Conservation (phyloP, 2,113 vertebrate genomes). For the Lasiurus borealis region DNA sequence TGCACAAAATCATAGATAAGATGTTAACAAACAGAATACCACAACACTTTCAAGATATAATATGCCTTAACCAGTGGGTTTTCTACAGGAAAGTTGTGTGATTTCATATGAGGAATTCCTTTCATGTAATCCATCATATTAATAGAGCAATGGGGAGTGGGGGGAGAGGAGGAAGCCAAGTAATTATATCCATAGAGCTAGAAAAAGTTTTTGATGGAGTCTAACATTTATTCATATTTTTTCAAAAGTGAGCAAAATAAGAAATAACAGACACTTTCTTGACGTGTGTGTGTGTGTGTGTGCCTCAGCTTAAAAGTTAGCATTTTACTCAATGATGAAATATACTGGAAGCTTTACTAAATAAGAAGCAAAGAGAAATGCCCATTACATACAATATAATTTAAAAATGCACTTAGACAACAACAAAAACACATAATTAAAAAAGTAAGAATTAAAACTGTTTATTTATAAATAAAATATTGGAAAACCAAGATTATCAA, state of each 20-base stretch:
- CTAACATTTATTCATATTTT: neutral
- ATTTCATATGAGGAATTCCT: neutral
- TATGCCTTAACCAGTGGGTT: neutral
- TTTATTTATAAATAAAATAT: neutral
- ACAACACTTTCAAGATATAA: neutral
- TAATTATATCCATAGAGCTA: neutral
- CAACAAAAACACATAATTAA: neutral
- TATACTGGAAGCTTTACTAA: neutral
- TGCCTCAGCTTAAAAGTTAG: neutral
- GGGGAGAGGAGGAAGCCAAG: neutral
- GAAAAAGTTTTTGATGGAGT: neutral
- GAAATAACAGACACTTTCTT: neutral
- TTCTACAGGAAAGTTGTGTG: neutral
- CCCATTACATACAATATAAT: neutral
- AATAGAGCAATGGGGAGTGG: neutral
- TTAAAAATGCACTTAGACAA: neutral
- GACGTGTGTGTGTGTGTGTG: neutral
- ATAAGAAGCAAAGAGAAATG: neutral
- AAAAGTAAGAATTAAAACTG: neutral
- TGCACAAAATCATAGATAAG: neutral
- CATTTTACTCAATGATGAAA: neutral
- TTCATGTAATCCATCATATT: neutral
- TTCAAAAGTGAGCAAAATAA: neutral
- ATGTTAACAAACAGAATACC: neutral
- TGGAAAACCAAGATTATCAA: constrained; percentile 6